These are phyloP conservation scores for Ceyx margarethae DNA, from an alignment of 2,113 vertebrate species.

Conservation along the genomic window DNA sequence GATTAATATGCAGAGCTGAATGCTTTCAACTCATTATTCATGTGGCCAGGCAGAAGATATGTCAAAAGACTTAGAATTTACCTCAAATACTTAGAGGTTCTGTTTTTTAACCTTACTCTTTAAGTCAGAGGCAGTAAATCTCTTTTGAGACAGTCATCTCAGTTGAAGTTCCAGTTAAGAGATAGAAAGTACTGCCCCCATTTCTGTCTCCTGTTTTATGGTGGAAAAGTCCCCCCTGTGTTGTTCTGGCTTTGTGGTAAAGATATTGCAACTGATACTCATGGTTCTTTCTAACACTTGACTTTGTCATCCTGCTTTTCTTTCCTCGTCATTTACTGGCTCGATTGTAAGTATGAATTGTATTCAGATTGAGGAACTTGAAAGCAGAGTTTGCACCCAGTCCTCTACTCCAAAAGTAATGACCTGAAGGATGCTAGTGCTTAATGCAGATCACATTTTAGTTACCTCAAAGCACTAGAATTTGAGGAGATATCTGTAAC, in stretches of 20 bases:
- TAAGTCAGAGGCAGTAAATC: neutral
- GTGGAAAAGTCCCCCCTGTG: neutral
- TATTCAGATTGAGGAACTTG: neutral
- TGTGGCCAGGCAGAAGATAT: conserved; percentile 38
- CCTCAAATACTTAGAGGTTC: neutral
- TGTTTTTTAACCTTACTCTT: neutral
- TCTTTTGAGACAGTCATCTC: neutral
- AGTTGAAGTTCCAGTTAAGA: neutral
- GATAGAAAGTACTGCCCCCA: neutral
- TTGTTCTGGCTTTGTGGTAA: neutral
- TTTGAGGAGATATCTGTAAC: neutral
- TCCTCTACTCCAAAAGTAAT: neutral
- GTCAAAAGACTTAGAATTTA: conserved; percentile 50
- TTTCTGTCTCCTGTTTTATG: neutral
- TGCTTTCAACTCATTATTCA: conserved; percentile 63
- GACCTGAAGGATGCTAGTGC: neutral
- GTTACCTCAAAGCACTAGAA: neutral
- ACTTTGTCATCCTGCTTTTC: neutral
- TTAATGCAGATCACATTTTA: neutral
- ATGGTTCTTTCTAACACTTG: neutral
- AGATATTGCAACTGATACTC: neutral
- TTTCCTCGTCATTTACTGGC: neutral
- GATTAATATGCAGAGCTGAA: conserved; percentile 77
- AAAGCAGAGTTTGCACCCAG: neutral
- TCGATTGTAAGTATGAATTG: conserved; percentile 13